Evolutionary conservation across 2,888 invertebrate genomes (phyloP), one percentile per base, ranked within the genome.

Genomic region (Stictocephala bisonia): DNA sequence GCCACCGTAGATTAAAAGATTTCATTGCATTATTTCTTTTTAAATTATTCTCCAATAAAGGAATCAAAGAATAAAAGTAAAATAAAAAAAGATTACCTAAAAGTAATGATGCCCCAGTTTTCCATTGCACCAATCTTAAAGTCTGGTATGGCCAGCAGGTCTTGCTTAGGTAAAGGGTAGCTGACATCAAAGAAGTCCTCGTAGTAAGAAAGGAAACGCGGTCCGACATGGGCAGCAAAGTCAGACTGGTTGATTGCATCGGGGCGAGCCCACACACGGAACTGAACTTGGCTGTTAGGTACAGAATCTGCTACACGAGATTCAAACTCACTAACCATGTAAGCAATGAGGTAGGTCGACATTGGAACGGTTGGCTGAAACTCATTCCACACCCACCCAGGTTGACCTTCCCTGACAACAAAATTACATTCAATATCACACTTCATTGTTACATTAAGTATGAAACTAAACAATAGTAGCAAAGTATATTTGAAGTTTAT

Each of bases 341-440:
- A 93, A 0, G 97, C 97, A 0, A 97, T 90, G 53, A 97, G 84
- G 82, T 98, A 98, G 0, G 97, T 96, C 0, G 96, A 95, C 97
- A 98, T 97, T 0, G 91, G 91, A 0, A 94, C 90, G 0, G 94
- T 92, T 73, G 88, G 88, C 76, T 90, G 85, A 81, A 91, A 96
- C 27, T 86, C 85, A 80, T 94, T 93, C 87, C 90, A 91, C 0
- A 90, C 85, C 87, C 91, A 94, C 2, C 86, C 86, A 0, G 85
- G 79, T 53, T 84, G 83, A 4, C 85, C 84, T 76, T 88, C 86
- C 73, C 90, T 91, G 82, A n/a, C n/a, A n/a, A n/a, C n/a, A n/a
- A n/a, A n/a, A n/a, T n/a, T n/a, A n/a, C n/a, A n/a, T n/a, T n/a
- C n/a, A n/a, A n/a, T n/a, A n/a, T n/a, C n/a, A n/a, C n/a, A n/a